A percentile compares a stretch with the other conserved stretches of the same genome.
These are phyloP conservation scores for Exaiptasia diaphana DNA, from an alignment of 64 coral and sea anemone genomes.

Conservation along the genomic window DNA sequence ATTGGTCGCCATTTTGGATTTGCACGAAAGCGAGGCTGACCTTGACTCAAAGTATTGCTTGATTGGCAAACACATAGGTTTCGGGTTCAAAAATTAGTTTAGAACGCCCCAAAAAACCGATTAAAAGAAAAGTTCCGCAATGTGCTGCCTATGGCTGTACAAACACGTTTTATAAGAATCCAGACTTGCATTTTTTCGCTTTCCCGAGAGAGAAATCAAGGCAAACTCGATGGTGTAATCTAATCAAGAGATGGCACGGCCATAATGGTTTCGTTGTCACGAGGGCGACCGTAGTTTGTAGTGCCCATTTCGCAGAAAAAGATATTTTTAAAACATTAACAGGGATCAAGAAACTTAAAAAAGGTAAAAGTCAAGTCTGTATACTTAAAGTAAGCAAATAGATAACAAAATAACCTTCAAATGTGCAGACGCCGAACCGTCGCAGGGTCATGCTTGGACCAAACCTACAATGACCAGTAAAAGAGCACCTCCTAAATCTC, in stretches of 20 bases:
- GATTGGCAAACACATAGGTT: not conserved
- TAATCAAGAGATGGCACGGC: not conserved
- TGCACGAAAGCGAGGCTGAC: no score
- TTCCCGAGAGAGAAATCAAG: not conserved
- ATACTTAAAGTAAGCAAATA: no score
- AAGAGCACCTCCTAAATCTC: not conserved
- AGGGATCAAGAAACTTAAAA: not conserved
- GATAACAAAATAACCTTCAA: no score
- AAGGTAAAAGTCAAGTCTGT: not conserved
- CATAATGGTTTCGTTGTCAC: not conserved
- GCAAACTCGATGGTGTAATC: not conserved
- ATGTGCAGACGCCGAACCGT: not conserved
- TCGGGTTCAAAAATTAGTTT: not conserved
- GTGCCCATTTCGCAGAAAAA: not conserved
- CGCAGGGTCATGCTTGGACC: not conserved
- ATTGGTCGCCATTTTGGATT: not conserved
- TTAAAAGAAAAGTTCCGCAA: not conserved
- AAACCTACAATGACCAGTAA: not conserved
- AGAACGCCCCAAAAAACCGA: not conserved
- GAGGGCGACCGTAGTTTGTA: not conserved
- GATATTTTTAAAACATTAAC: not conserved
- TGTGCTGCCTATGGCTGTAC: conserved; percentile 4
- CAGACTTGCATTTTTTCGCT: not conserved
- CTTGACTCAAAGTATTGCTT: no score
- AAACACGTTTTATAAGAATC: not conserved